A percentile compares a stretch with the other conserved stretches of the same genome.
These are phyloP conservation scores for Deladenus siricidicola DNA, from an alignment of 2,888 invertebrate genomes.

Conservation along the genomic window DNA sequence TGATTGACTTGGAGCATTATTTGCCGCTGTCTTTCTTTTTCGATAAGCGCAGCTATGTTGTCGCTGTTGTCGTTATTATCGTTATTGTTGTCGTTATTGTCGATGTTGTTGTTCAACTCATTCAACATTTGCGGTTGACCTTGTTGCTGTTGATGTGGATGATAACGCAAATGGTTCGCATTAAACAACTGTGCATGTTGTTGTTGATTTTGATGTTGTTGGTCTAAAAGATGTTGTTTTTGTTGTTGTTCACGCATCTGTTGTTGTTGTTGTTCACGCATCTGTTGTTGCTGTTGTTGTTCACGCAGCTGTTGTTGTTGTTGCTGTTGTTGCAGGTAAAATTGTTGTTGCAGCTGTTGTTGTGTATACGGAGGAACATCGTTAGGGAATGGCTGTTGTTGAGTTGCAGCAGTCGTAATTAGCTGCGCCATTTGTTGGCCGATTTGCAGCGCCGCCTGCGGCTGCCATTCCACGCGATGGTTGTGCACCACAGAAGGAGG, in stretches of 20 bases:
- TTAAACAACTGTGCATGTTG: neutral
- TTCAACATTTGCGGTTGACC: neutral
- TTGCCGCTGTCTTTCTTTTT: neutral
- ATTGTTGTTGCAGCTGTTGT: neutral
- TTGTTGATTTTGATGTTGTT: too few relatives aligned
- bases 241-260: too few relatives aligned
- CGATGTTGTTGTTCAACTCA: neutral
- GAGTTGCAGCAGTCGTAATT: neutral
- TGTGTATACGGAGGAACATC: too few relatives aligned
- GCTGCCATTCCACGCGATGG: neutral
- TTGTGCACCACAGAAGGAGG: too few relatives aligned
- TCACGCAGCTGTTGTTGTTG: neutral
- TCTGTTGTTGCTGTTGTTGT: neutral
- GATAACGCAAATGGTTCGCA: neutral
- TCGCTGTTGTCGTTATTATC: neutral
- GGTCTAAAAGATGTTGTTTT: too few relatives aligned
- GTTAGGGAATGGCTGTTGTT: too few relatives aligned
- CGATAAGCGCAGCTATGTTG: neutral
- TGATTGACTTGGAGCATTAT: neutral
- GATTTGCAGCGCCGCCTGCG: neutral
- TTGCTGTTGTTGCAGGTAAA: neutral
- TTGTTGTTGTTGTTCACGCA: too few relatives aligned
- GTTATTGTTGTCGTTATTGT: neutral
- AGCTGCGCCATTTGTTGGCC: constrained; percentile 9
- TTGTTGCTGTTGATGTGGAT: neutral